These are phyloP conservation scores for Origma solitaria DNA, from an alignment of 2,113 vertebrate species.

Conservation along the genomic window DNA sequence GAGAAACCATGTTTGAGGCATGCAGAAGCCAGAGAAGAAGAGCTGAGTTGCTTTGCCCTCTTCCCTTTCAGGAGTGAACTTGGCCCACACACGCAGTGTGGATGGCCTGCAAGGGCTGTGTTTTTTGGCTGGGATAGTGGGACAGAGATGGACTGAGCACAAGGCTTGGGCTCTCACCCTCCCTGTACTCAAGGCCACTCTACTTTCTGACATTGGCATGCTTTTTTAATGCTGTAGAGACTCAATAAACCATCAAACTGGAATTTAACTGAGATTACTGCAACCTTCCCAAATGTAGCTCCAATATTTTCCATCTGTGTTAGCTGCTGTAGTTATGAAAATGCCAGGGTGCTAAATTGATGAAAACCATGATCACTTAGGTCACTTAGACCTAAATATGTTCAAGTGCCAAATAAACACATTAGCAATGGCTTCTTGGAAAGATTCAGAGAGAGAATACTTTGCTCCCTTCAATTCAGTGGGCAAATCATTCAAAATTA, in stretches of 20 bases:
- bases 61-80: neutral
- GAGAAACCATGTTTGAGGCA: neutral
- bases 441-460: neutral
- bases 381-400: neutral
- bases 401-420: neutral
- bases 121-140: neutral
- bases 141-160: neutral
- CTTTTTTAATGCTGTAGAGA: neutral
- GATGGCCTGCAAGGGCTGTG: neutral
- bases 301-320: neutral
- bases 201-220: neutral
- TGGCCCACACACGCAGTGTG: fast-evolving
- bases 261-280: neutral
- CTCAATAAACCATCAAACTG: neutral
- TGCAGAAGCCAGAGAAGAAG: neutral
- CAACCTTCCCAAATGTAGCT: neutral
- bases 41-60: neutral
- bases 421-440: neutral
- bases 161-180: neutral
- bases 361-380: neutral
- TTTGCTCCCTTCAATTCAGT: neutral
- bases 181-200: neutral
- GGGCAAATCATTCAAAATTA: neutral
- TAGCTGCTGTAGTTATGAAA: neutral
- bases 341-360: neutral